Conservation (phyloP, 2,113 vertebrate species). For the Hyla sarda region DNA sequence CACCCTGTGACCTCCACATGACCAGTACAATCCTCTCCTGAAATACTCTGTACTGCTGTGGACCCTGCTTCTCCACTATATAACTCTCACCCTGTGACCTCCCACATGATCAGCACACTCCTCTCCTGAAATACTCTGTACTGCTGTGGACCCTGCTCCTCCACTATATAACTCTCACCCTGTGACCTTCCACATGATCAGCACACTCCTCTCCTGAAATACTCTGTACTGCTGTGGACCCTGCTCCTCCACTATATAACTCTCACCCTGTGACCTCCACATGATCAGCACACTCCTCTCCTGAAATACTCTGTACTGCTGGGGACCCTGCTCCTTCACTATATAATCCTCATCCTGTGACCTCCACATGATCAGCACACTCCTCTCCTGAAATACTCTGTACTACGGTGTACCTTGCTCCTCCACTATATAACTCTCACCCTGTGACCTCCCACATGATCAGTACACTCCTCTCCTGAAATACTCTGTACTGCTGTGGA, state of each 20-base stretch:
- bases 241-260: background rate
- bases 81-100: background rate
- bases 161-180: background rate
- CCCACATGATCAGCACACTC: too few species aligned
- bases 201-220: background rate
- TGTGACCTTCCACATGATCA: background rate
- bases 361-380: too few species aligned
- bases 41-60: background rate
- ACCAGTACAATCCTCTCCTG: background rate
- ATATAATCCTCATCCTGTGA: background rate
- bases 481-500: too few species aligned
- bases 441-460: too few species aligned
- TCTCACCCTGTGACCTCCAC: too few species aligned
- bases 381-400: too few species aligned
- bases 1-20: background rate
- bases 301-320: background rate
- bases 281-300: background rate
- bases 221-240: background rate
- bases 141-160: background rate
- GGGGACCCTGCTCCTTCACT: background rate
- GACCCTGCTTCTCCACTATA: background rate
- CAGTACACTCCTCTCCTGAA: too few species aligned
- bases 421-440: too few species aligned
- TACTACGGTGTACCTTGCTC: too few species aligned
- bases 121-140: background rate